Evolutionary conservation across 2,113 vertebrate genomes (phyloP), one percentile per base, ranked within the genome.

Genomic region (Hippocampus mohnikei): DNA sequence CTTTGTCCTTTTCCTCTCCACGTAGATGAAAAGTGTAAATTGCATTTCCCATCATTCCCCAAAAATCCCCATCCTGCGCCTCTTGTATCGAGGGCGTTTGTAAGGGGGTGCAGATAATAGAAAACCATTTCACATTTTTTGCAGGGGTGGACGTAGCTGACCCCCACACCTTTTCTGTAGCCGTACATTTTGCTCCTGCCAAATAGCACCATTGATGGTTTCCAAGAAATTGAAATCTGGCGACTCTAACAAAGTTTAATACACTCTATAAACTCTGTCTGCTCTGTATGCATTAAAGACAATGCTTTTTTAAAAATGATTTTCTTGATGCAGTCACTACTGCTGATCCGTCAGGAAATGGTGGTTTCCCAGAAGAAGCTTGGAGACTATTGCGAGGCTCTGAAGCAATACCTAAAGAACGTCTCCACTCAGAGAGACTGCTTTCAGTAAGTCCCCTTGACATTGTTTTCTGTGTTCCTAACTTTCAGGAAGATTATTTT

Each of bases 311-410:
- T 11, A 16, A 68, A 55, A 8, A 11, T 58, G 8, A 58, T 40
- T 41, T 25, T 69, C 37, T 69, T 13, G 67, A 27, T 73, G 13
- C 86, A 98, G 96, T 95, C 95, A 46, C 93, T 99, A 73, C 82
- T 94, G 81, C 92, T 99, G 91, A 93, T 99, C 71, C 92, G 96
- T 74, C 94, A 94, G 1, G 96, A 99, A 92, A 95, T 99, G 97
- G 93, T 91, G 0, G 95, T 97, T 76, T 92, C 94, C 8, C 96
- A 96, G 29, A 96, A 96, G 90, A 95, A 96, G 79, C 90, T 98
- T 18, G 90, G 92, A 1, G 94, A 96, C 53, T 99, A 98, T 20
- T 93, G 95, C 69, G 93, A 93, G 80, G 94, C 95, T 48, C 90
- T 99, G 87, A 96, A 97, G 74, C 95, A 95, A 85, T 99, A 99